Base-by-base conservation (phyloP, 2,797 vertebrate genomes). In the Leptatherina wallacei region DNA sequence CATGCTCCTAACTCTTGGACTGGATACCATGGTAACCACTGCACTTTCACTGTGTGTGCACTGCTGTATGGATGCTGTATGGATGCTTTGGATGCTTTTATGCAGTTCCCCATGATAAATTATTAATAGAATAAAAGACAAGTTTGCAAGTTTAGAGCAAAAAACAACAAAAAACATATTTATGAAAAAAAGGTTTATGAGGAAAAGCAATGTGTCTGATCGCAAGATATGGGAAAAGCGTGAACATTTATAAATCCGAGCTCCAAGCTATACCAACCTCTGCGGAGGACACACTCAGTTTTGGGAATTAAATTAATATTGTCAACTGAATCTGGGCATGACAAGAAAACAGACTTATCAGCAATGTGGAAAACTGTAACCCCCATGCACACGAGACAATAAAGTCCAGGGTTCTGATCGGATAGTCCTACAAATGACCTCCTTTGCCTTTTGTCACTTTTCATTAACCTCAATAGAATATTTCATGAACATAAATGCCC, bases 1-100 rank as follows among this genome's bases (percentile, higher is more conserved):
- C 87, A 99, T 99, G 98, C 96, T 99, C 55, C 95, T 99, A 64
- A 99, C 98, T 0, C 96, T 99, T 69, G 98, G 98, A 65, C 92
- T 99, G 82, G 98, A 99, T 89, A 99, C 98, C 2, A 99, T 99
- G 98, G 98, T 99, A 96, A 97, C 82, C 47, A 52, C 59, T 52
- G 44, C 51, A 71, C 29, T 22, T 20, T 65, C 11, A 18, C 0
- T 69, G 8, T 72, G 36, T 79, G 18, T 71, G 6, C 80, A 12
- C 63, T 65, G 38, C 63, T 64, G 10, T 56, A 27, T 30, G 36
- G 38, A 20, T 52, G 35, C 38, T 61, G n/a, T n/a, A n/a, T n/a
- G n/a, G n/a, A n/a, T n/a, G n/a, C n/a, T n/a, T n/a, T 30, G 36
- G 38, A 20, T 52, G 35, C 38, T 61, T 2, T 4, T 27, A 44